These are phyloP conservation scores for Asteroscopus sphinx DNA, from an alignment of 2,888 invertebrate genomes.

Conservation along the genomic window DNA sequence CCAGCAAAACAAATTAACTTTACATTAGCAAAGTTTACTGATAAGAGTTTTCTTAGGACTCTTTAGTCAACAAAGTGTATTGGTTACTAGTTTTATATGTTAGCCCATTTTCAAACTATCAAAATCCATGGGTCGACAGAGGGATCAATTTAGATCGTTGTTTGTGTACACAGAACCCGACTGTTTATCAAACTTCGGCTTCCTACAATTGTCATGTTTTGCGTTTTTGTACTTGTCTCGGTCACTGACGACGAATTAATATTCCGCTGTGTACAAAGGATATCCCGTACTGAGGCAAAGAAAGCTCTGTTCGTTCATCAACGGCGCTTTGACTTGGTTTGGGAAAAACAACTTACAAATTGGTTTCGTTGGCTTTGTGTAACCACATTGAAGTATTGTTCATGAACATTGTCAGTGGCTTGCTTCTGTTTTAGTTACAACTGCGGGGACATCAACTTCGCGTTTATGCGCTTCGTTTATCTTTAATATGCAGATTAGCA, in stretches of 20 bases:
- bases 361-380: not conserved
- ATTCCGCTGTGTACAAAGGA: constrained; percentile 12
- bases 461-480: constrained; percentile 13
- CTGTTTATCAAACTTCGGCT: constrained; percentile 28
- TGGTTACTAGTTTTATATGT: no score
- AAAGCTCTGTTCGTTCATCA: not conserved
- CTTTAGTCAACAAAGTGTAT: no score
- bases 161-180: constrained; percentile 9
- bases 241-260: constrained; percentile 28
- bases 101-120: no score
- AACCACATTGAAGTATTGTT: not conserved
- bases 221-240: constrained; percentile 16
- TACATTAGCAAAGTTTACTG: not conserved
- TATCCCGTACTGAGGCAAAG: constrained; percentile 7
- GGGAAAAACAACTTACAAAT: constrained; percentile 1
- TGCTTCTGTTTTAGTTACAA: not conserved
- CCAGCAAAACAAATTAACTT: constrained; percentile 6
- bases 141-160: no score
- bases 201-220: constrained; percentile 13
- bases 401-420: not conserved
- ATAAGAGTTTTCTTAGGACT: constrained; percentile 2
- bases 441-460: not conserved
- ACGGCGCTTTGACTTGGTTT: constrained; percentile 5
- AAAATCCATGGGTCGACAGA: no score
- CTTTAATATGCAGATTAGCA: constrained; percentile 20